A percentile compares a stretch with the other conserved stretches of the same genome.
Evolutionary conservation across 1,140 invertebrate genomes (phyloP).

Genomic region (Philotrypesis tridentata): DNA sequence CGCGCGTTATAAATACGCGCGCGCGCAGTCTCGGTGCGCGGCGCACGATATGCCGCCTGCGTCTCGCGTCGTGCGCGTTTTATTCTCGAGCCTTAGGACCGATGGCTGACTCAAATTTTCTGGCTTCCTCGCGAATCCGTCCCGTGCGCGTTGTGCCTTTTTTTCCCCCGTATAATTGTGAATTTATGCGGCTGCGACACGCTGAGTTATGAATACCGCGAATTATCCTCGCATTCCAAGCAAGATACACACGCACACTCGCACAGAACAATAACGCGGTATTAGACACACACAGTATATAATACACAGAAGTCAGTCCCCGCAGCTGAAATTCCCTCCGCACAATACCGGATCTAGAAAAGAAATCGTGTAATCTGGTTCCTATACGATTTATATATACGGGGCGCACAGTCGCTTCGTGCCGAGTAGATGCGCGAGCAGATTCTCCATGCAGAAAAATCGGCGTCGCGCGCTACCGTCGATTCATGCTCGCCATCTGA

Average conservation of each 20-base stretch:
- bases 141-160: no score
- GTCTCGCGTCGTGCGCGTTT: not conserved
- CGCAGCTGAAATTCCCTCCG: not conserved
- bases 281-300: not conserved
- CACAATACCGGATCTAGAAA: not conserved
- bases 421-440: not conserved
- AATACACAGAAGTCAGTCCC: no score
- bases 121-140: not conserved
- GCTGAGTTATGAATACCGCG: no score
- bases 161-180: no score
- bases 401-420: not conserved
- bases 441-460: not conserved
- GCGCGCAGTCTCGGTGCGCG: no score
- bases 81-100: not conserved
- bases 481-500: slow-evolving; percentile 41
- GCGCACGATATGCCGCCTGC: no score
- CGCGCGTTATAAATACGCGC: not conserved
- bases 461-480: not conserved
- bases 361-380: not conserved
- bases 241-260: no score
- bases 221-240: not conserved
- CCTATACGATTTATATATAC: not conserved
- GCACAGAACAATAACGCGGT: no score
- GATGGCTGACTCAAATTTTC: not conserved
- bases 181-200: no score